Conservation (phyloP, 2,888 invertebrate species). For the Eristalinus aeneus region DNA sequence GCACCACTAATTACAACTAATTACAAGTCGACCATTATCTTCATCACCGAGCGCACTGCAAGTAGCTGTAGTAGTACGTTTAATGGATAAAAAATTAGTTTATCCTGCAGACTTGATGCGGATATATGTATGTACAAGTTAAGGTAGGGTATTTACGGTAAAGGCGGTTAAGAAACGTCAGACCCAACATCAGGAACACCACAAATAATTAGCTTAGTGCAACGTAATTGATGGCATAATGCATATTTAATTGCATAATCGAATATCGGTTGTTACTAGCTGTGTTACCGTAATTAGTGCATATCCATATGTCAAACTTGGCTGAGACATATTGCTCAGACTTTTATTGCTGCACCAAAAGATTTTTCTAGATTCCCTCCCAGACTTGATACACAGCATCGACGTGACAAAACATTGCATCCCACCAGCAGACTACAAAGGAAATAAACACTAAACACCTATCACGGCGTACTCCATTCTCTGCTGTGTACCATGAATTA, state of each 20-base stretch:
- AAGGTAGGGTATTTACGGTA: background rate
- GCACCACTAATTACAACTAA: conserved; percentile 69
- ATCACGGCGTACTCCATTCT: conserved; percentile 3
- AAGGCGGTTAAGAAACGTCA: conserved; percentile 42
- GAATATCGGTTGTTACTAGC: conserved; percentile 73
- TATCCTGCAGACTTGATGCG: conserved; percentile 65
- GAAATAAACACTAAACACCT: conserved; percentile 46
- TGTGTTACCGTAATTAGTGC: conserved; percentile 72
- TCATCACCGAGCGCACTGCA: conserved; percentile 41
- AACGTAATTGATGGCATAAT: conserved; percentile 74
- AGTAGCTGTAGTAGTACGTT: conserved; percentile 48
- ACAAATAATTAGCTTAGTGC: conserved; percentile 70
- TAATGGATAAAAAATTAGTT: conserved; percentile 68
- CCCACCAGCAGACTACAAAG: conserved; percentile 18
- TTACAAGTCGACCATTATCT: conserved; percentile 67
- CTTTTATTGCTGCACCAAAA: conserved; percentile 35
- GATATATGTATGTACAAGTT: conserved; percentile 28
- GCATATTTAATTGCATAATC: conserved; percentile 74
- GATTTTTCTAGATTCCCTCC: conserved; percentile 22
- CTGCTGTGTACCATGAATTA: conserved; percentile 47
- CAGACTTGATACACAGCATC: background rate
- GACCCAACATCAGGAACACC: conserved; percentile 44
- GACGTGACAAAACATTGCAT: conserved; percentile 51
- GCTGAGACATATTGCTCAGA: conserved; percentile 55
- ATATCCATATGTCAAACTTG: conserved; percentile 68